Evolutionary conservation across 1,140 invertebrate genomes (phyloP).

Genomic region (Drosophila sucinea): DNA sequence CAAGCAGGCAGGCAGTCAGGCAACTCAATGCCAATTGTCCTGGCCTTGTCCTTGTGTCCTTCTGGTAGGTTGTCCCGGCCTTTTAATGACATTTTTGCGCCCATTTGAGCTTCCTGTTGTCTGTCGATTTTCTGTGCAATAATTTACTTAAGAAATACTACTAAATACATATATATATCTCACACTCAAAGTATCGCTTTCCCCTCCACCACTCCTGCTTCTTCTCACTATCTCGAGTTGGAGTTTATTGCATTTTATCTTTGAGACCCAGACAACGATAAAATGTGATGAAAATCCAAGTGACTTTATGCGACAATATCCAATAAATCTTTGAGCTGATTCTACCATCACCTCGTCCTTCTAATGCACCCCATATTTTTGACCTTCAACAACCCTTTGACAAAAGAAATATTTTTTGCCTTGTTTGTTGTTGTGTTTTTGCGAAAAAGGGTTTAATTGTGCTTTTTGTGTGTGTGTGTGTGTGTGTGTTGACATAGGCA

Average conservation of each 20-base stretch:
- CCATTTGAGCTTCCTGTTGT: constrained; percentile 70
- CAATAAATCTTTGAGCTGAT: constrained; percentile 64
- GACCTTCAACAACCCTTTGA: constrained; percentile 51
- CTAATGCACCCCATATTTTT: background rate
- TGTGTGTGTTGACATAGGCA: constrained; percentile 30
- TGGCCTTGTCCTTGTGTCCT: constrained; percentile 27
- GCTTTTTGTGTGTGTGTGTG: constrained; percentile 60
- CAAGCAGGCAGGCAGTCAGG: constrained; percentile 13
- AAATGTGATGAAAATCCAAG: constrained; percentile 72
- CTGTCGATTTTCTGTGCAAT: constrained; percentile 66
- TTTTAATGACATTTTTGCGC: constrained; percentile 78
- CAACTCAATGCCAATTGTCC: constrained; percentile 16
- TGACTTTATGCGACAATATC: constrained; percentile 70
- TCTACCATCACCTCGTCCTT: background rate
- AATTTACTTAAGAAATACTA: constrained; percentile 76
- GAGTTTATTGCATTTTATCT: constrained; percentile 76
- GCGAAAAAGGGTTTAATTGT: constrained; percentile 75
- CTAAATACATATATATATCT: constrained; percentile 50
- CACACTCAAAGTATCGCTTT: constrained; percentile 31
- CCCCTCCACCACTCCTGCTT: constrained; percentile 2
- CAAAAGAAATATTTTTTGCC: constrained; percentile 21
- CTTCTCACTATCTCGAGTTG: constrained; percentile 21
- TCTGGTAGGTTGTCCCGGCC: constrained; percentile 11
- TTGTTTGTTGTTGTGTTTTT: constrained; percentile 59
- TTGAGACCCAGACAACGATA: constrained; percentile 63